These are phyloP conservation scores for Exaiptasia diaphana DNA, from an alignment of 64 coral and sea anemone genomes.

Conservation along the genomic window DNA sequence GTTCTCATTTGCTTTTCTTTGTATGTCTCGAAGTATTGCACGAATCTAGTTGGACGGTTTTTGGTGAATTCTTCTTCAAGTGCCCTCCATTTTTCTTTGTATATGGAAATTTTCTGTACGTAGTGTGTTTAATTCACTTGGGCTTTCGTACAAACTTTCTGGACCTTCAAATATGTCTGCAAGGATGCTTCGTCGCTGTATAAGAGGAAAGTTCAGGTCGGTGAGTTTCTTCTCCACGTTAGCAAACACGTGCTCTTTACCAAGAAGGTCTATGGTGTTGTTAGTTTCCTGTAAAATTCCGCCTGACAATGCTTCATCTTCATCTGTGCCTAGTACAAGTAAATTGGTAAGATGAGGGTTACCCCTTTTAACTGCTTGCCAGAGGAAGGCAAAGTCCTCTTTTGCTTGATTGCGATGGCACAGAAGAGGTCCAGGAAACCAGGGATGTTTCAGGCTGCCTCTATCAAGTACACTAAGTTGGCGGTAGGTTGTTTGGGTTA, in stretches of 20 bases:
- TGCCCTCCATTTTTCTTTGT: constrained; percentile 43
- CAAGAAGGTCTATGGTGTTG: constrained; percentile 50
- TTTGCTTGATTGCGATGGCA: constrained; percentile 51
- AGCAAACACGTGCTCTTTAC: constrained; percentile 44
- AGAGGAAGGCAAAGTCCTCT: constrained; percentile 58
- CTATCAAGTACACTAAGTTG: constrained; percentile 31
- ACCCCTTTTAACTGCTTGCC: constrained; percentile 57
- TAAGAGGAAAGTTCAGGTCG: constrained; percentile 45
- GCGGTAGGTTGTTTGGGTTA: constrained; percentile 57
- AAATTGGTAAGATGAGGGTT: neutral
- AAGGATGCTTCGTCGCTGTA: constrained; percentile 25
- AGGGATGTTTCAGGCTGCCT: constrained; percentile 37
- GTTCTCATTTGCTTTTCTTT: constrained; percentile 28
- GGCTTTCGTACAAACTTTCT: constrained; percentile 24
- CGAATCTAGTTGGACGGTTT: constrained; percentile 22
- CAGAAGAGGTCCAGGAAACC: constrained; percentile 60
- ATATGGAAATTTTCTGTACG: neutral
- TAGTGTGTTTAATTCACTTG: constrained; percentile 34
- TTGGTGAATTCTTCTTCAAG: constrained; percentile 26
- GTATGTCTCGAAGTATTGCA: constrained; percentile 32
- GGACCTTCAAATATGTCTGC: constrained; percentile 37
- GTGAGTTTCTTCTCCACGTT: constrained; percentile 38
- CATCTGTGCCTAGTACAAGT: constrained; percentile 31
- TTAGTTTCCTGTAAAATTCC: constrained; percentile 59
- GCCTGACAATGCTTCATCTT: neutral